Evolutionary conservation across 2,797 vertebrate species (phyloP).

Genomic region (Parauchenoglanis ngamensis): DNA sequence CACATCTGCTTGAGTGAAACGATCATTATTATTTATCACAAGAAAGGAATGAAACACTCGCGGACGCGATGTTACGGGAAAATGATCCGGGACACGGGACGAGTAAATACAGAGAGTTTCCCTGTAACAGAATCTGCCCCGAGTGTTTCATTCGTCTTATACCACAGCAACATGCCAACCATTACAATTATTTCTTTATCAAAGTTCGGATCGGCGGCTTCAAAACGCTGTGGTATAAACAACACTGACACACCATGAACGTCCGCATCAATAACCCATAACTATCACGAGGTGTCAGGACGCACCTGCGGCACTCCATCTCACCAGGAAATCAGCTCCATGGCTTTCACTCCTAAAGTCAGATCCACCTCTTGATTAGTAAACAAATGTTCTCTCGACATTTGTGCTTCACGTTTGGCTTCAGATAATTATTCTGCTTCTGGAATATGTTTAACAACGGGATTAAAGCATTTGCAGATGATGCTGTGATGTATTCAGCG

Average conservation of each 20-base stretch:
- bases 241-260: not conserved
- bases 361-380: not conserved
- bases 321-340: conserved; percentile 16
- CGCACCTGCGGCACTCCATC: not conserved
- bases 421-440: not conserved
- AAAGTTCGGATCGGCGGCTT: not conserved
- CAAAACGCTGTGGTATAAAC: not conserved
- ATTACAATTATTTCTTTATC: not conserved
- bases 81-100: too few species aligned
- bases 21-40: not conserved
- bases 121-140: not conserved
- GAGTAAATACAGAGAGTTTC: not conserved
- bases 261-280: not conserved
- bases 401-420: conserved; percentile 9
- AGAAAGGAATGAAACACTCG: not conserved
- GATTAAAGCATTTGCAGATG: conserved; percentile 40
- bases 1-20: not conserved
- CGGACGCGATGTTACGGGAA: not conserved
- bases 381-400: conserved; percentile 11
- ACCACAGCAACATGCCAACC: not conserved
- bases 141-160: not conserved
- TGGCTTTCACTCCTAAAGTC: not conserved
- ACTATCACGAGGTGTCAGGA: not conserved
- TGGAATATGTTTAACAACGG: not conserved
- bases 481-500: not conserved